A percentile compares a stretch with the other conserved stretches of the same genome.
Evolutionary conservation across 2,888 invertebrate genomes (phyloP).

Genomic region (Pelosia muscerda): DNA sequence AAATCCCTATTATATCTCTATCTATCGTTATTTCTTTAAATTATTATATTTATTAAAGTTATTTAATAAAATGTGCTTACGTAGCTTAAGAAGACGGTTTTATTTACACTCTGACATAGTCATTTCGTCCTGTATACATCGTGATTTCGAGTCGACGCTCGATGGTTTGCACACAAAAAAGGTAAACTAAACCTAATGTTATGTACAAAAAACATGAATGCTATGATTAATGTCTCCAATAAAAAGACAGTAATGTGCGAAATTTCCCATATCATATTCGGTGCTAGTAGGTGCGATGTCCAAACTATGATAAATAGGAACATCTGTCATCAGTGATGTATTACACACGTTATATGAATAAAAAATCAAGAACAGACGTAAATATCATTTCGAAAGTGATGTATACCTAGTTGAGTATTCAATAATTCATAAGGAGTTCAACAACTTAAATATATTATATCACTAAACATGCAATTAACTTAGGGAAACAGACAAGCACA

Average conservation of each 20-base stretch:
- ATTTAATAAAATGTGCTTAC: too few species aligned
- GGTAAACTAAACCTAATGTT: neutral
- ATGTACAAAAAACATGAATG: neutral
- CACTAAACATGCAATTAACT: too few species aligned
- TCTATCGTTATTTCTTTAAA: too few species aligned
- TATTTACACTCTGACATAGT: too few species aligned
- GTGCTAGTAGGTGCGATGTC: constrained; percentile 5
- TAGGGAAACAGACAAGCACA: too few species aligned
- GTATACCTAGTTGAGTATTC: neutral
- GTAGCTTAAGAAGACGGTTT: too few species aligned
- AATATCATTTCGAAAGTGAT: neutral
- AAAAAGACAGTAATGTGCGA: neutral
- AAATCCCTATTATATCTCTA: too few species aligned
- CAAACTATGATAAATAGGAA: constrained; percentile 15
- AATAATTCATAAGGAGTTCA: neutral
- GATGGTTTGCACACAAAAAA: neutral
- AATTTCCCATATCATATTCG: constrained; percentile 6
- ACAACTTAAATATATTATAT: neutral
- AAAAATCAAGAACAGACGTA: constrained; percentile 8
- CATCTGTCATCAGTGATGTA: constrained; percentile 7
- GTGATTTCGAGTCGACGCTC: too few species aligned
- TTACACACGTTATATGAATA: constrained; percentile 16
- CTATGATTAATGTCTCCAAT: constrained; percentile 7
- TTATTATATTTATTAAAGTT: too few species aligned
- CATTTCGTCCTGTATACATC: too few species aligned